A percentile compares a stretch with the other conserved stretches of the same genome.
Conservation (phyloP, 2,888 invertebrate genomes). For the Trissolcus brochymenae region DNA sequence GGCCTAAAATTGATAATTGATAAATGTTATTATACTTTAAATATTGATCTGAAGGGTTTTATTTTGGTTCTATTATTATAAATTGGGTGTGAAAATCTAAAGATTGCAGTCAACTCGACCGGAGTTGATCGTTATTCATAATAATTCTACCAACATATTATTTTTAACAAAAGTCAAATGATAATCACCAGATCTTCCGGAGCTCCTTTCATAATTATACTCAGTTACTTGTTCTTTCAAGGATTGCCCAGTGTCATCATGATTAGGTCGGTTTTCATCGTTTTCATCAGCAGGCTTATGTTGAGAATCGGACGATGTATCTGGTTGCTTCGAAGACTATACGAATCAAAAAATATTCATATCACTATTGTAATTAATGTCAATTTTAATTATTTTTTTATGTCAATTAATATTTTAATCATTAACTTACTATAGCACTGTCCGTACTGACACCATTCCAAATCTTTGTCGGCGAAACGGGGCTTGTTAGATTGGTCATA, state of each 20-base stretch:
- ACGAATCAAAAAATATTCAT: slow-evolving; percentile 18
- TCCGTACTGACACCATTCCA: slow-evolving; percentile 66
- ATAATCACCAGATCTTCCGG: slow-evolving; percentile 79
- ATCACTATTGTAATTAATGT: not conserved
- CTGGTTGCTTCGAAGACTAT: slow-evolving; percentile 52
- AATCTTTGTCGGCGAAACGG: slow-evolving; percentile 68
- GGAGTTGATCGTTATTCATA: too few relatives aligned
- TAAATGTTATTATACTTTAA: slow-evolving; percentile 20
- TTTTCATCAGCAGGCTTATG: slow-evolving; percentile 62
- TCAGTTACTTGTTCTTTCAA: slow-evolving; percentile 78
- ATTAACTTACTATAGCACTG: slow-evolving; percentile 57
- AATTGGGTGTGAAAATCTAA: too few relatives aligned
- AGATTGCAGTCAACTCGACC: too few relatives aligned
- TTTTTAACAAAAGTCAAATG: too few relatives aligned
- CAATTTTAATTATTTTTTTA: not conserved
- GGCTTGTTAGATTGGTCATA: slow-evolving; percentile 67
- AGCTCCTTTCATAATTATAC: slow-evolving; percentile 77
- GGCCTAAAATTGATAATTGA: slow-evolving; percentile 42
- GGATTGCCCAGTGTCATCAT: slow-evolving; percentile 66
- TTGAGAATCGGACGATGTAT: slow-evolving; percentile 47
- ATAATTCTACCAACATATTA: too few relatives aligned
- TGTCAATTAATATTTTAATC: not conserved
- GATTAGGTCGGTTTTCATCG: slow-evolving; percentile 59
- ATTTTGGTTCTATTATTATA: too few relatives aligned
- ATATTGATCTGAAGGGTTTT: too few relatives aligned